These are phyloP conservation scores for Diacarnus erythraeanus DNA, from an alignment of 37 sponge, comb jelly and placozoan genomes.

Conservation along the genomic window DNA sequence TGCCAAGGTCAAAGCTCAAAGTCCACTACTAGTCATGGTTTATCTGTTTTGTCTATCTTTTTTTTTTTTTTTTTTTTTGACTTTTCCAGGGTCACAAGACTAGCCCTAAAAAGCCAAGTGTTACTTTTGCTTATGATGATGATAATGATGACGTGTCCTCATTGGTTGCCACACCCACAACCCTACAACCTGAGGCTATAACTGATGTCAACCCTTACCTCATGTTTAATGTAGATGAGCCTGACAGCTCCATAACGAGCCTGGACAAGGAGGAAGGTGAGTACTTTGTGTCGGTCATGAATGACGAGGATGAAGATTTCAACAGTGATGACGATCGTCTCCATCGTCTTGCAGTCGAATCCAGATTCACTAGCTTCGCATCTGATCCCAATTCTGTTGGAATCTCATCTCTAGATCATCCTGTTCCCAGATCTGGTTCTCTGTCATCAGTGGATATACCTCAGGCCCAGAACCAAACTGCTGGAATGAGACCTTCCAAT, in stretches of 20 bases:
- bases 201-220: too few relatives aligned
- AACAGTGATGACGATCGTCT: constrained; percentile 24
- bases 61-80: too few relatives aligned
- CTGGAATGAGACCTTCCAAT: background rate
- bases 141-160: too few relatives aligned
- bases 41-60: too few relatives aligned
- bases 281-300: background rate
- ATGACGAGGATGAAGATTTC: background rate
- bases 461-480: background rate
- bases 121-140: too few relatives aligned
- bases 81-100: too few relatives aligned
- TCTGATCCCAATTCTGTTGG: background rate
- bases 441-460: background rate
- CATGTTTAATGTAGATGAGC: background rate
- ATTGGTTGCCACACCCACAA: background rate
- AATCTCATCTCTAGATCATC: background rate
- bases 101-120: background rate
- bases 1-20: too few relatives aligned
- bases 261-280: constrained; percentile 9
- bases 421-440: background rate
- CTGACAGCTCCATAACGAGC: background rate
- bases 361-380: background rate
- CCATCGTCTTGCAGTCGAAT: constrained; percentile 3
- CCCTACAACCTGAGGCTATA: too few relatives aligned
- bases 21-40: too few relatives aligned